Evolutionary conservation across 1,140 invertebrate genomes (phyloP).

Genomic region (Anastrepha obliqua): DNA sequence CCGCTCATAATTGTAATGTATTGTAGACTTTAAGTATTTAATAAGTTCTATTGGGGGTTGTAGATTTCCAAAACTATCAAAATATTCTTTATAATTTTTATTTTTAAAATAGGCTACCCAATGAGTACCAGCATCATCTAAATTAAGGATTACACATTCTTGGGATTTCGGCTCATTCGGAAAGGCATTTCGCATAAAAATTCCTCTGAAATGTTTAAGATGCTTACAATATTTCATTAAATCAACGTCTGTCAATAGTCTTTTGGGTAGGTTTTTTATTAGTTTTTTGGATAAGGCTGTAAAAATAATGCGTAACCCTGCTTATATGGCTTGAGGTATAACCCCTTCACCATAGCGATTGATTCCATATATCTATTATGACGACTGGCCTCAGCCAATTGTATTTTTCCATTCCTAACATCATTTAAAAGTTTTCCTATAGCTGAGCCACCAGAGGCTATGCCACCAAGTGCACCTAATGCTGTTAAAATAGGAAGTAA

Average conservation of each 20-base stretch:
- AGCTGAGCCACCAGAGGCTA: conserved; percentile 60
- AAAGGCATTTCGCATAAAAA: conserved; percentile 56
- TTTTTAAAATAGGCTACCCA: conserved; percentile 70
- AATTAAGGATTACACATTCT: conserved; percentile 70
- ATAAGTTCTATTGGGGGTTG: conserved; percentile 14
- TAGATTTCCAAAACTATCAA: conserved; percentile 50
- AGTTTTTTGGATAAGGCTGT: conserved; percentile 55
- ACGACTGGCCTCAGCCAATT: conserved; percentile 61
- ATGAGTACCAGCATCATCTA: conserved; percentile 69
- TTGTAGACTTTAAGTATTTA: conserved; percentile 13
- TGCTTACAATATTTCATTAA: conserved; percentile 33
- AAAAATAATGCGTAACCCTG: conserved; percentile 60
- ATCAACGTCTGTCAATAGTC: conserved; percentile 51
- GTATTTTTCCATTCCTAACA: conserved; percentile 62
- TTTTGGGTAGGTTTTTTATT: conserved; percentile 50
- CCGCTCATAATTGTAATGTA: conserved; percentile 35
- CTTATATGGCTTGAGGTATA: conserved; percentile 67
- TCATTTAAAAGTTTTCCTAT: conserved; percentile 62
- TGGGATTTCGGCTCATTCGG: conserved; percentile 59
- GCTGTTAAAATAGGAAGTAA: conserved; percentile 70
- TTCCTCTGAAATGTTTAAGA: conserved; percentile 55
- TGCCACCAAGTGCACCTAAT: conserved; percentile 62
- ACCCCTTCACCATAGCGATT: conserved; percentile 64
- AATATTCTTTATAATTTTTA: conserved; percentile 44
- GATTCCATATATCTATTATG: conserved; percentile 67